A percentile compares a stretch with the other conserved stretches of the same genome.
These are phyloP conservation scores for Armadillidium nasatum DNA, from an alignment of 1,140 invertebrate genomes.

Conservation along the genomic window DNA sequence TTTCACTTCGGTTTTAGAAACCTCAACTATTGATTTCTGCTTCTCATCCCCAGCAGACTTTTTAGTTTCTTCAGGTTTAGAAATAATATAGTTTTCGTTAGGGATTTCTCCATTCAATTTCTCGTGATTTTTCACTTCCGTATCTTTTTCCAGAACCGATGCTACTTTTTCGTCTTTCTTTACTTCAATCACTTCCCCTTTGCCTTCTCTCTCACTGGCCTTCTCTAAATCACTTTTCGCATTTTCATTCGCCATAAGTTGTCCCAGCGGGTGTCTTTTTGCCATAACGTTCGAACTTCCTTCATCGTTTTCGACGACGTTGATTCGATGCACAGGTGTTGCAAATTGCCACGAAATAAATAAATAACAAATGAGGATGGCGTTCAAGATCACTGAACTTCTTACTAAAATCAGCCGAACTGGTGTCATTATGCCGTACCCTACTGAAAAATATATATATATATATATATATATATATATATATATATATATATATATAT, in stretches of 20 bases:
- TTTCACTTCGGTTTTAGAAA: no score
- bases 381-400: background rate
- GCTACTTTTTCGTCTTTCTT: background rate
- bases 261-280: background rate
- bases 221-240: background rate
- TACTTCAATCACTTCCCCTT: background rate
- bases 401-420: background rate
- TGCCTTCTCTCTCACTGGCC: background rate
- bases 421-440: background rate
- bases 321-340: background rate
- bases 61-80: no score
- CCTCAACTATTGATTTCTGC: no score
- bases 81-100: no score
- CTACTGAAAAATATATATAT: no score
- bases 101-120: no score
- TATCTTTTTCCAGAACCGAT: background rate
- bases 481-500: no score
- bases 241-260: background rate
- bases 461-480: no score
- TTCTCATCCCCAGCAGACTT: no score
- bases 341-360: background rate
- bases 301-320: background rate
- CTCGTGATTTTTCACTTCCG: background rate
- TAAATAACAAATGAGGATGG: background rate
- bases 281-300: background rate